phyloP scores from a whole-genome alignment of 2,113 vertebrate genomes.

The Tupaia tana region DNA sequence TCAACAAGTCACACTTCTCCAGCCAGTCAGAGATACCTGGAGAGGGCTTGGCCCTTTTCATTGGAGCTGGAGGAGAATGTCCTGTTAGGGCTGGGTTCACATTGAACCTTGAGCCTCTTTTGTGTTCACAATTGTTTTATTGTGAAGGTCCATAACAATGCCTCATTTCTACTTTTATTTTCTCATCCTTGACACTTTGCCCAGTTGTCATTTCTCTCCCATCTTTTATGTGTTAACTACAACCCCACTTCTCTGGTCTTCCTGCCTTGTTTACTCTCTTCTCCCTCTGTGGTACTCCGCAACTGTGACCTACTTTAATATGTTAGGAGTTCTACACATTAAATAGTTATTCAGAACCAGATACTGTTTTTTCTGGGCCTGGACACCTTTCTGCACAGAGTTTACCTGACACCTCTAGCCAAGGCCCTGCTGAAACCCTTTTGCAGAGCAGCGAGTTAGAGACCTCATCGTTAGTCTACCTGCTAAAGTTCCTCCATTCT shows the following conservation, averaged over 20 bases:
- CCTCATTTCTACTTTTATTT: background rate
- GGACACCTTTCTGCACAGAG: background rate
- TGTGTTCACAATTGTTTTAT: background rate
- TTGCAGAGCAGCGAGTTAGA: background rate
- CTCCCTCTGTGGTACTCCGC: background rate
- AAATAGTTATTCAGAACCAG: background rate
- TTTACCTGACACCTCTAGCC: background rate
- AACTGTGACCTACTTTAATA: background rate
- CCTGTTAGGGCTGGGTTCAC: background rate
- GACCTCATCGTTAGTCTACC: background rate
- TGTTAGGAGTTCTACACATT: background rate
- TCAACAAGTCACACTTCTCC: background rate
- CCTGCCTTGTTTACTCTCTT: background rate
- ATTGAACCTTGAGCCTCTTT: background rate
- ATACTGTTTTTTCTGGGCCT: background rate
- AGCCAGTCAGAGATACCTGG: background rate
- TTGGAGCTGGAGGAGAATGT: no score
- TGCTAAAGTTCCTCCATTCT: background rate
- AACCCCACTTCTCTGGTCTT: background rate
- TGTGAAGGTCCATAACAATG: accelerated
- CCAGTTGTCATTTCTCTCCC: background rate
- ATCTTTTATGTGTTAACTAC: background rate
- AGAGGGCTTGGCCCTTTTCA: background rate
- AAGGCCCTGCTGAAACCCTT: background rate
- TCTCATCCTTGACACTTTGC: no score